A percentile compares a stretch with the other conserved stretches of the same genome.
Conservation (phyloP, 2,113 vertebrate genomes). For the Sprattus sprattus region DNA sequence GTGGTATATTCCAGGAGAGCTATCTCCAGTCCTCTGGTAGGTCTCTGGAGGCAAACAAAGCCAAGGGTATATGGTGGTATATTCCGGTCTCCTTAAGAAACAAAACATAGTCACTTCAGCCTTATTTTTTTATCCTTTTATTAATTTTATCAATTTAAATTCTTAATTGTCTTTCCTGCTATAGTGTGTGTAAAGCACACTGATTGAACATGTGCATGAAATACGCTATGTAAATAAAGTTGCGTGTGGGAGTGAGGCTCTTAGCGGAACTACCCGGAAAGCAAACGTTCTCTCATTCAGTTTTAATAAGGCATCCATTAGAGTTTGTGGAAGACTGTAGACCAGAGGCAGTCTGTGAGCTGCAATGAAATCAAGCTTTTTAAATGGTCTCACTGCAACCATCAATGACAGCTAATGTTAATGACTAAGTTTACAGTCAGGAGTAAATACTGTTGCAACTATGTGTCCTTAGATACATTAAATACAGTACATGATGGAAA, state of each 20-base stretch:
- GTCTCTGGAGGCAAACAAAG: too few species aligned
- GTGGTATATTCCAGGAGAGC: too few species aligned
- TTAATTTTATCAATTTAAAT: too few species aligned
- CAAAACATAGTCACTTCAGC: too few species aligned
- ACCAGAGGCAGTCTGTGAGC: not conserved
- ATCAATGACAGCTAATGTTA: not conserved
- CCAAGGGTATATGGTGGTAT: too few species aligned
- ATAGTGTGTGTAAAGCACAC: too few species aligned
- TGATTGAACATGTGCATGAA: too few species aligned
- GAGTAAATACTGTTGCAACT: not conserved
- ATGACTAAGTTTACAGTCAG: not conserved
- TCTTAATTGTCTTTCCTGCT: too few species aligned
- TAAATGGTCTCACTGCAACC: not conserved
- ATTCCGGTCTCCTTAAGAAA: too few species aligned
- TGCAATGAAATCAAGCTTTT: not conserved
- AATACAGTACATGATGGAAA: not conserved
- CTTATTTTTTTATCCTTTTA: too few species aligned
- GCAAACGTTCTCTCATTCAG: not conserved
- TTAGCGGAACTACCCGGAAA: not conserved
- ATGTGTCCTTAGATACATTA: not conserved
- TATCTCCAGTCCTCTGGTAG: too few species aligned
- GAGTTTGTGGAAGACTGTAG: not conserved
- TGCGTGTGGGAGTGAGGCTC: not conserved
- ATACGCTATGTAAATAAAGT: too few species aligned
- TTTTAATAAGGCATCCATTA: not conserved